phyloP scores from a whole-genome alignment of 2,113 vertebrate genomes.

The Speoplatyrhinus poulsoni region DNA sequence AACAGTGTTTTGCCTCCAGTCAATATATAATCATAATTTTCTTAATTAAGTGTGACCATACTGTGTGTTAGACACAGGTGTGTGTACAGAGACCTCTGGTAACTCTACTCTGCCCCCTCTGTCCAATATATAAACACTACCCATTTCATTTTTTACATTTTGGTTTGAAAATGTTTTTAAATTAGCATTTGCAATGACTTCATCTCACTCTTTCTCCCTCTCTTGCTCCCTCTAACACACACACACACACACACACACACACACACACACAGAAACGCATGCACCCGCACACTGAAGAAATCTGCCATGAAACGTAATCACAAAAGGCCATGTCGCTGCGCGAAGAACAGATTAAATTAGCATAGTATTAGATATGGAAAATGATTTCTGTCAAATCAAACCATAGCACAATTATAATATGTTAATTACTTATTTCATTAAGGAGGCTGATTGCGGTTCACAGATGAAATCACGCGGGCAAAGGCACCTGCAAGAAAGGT shows the following conservation, averaged over 20 bases:
- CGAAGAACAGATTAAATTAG: constrained; percentile 99
- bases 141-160: too few species aligned
- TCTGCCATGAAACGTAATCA: constrained; percentile 98
- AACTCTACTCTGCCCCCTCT: too few species aligned
- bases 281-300: constrained; percentile 59
- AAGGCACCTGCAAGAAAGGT: constrained; percentile 75
- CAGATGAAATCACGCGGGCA: constrained; percentile 89
- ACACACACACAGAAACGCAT: constrained; percentile 8
- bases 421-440: constrained; percentile 99
- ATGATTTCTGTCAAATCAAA: constrained; percentile 99
- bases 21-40: too few species aligned
- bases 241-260: constrained; percentile 13
- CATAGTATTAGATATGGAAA: constrained; percentile 99
- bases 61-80: too few species aligned
- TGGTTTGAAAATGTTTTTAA: constrained; percentile 34
- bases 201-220: constrained; percentile 34
- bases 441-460: constrained; percentile 97
- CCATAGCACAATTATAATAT: constrained; percentile 99
- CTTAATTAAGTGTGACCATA: too few species aligned
- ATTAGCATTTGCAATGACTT: constrained; percentile 70
- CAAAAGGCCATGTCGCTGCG: constrained; percentile 97
- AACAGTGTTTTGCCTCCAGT: too few species aligned
- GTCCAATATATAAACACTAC: too few species aligned
- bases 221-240: constrained; percentile 20
- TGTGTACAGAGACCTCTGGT: too few species aligned